Base-by-base conservation (phyloP, 2,797 vertebrate genomes). In the Argyrosomus regius region DNA sequence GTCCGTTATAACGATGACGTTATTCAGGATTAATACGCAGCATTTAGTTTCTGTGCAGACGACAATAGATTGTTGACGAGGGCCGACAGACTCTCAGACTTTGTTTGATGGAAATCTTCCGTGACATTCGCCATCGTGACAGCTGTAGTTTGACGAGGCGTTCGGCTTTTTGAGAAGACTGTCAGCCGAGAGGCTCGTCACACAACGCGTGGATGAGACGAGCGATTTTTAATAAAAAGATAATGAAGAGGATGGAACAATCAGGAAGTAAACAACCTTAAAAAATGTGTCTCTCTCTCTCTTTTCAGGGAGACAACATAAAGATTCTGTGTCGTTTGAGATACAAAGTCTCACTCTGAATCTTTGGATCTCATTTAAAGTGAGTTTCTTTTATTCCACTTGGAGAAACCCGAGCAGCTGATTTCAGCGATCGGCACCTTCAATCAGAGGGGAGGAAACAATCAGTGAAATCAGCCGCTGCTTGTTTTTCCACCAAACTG, bases 391-490 rank as follows among this genome's bases (percentile, higher is more conserved):
- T 41, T n/a, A 35, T 43, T 70, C 22, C 24, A n/a, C 22, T 59
- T n/a, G 0, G 17, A 53, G 20, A 59, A 78, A 59, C 6, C 50
- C 11, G 54, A 72, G 14, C 81, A 64, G 54, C 46, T 59, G 65
- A 66, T 61, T 43, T 22, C 57, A 69, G 68, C 56, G 66, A 75
- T 71, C 70, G 39, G 67, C 72, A 52, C 41, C 66, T 72, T 80
- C 70, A 66, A n/a, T 81, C 61, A 66, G 63, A 68, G 16, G 2
- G 28, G 35, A 87, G 58, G 58, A 81, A 77, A 67, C 18, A 68
- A 83, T 85, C 73, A 72, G 72, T 8, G n/a, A 62, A 77, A 81
- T 67, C 71, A 64, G 50, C 48, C 31, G 0, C 54, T 46, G 20
- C 77, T 81, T 72, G 74, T 80, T 80, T 35, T 82, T 66, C 28